These are phyloP conservation scores for Augiades crinisus DNA, from an alignment of 2,888 invertebrate genomes.

Conservation along the genomic window DNA sequence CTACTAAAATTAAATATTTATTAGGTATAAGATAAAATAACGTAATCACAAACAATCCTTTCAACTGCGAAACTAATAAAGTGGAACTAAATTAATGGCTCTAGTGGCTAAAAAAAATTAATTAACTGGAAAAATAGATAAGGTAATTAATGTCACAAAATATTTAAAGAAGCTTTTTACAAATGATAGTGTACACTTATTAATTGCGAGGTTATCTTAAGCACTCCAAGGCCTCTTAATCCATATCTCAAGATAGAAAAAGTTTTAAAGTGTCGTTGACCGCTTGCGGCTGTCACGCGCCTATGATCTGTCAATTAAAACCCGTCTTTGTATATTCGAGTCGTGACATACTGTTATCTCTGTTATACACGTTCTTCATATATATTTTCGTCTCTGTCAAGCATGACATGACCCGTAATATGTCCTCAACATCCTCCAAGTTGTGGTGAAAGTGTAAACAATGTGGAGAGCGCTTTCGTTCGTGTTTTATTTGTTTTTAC, in stretches of 20 bases:
- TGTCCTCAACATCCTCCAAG: slow-evolving; percentile 51
- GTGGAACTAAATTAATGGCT: no score
- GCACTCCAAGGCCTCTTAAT: not conserved
- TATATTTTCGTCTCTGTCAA: slow-evolving; percentile 26
- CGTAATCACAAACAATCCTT: no score
- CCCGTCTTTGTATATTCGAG: slow-evolving; percentile 30
- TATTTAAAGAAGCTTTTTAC: not conserved
- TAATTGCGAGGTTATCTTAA: not conserved
- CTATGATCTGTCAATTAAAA: slow-evolving; percentile 42
- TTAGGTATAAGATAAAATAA: no score
- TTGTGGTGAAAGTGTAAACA: slow-evolving; percentile 71
- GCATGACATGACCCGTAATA: slow-evolving; percentile 28
- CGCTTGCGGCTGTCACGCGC: slow-evolving; percentile 38
- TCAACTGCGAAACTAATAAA: no score
- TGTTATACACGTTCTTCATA: slow-evolving; percentile 28
- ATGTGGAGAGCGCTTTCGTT: slow-evolving; percentile 42
- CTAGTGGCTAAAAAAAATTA: no score
- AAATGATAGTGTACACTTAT: no score
- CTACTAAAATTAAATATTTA: no score
- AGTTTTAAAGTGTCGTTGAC: slow-evolving; percentile 53
- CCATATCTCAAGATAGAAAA: slow-evolving; percentile 42
- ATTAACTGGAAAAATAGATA: no score
- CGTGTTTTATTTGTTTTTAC: slow-evolving; percentile 43
- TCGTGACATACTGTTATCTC: slow-evolving; percentile 36
- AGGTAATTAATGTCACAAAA: no score